phyloP scores from a whole-genome alignment of 2,113 vertebrate species.

The Pedetes capensis region DNA sequence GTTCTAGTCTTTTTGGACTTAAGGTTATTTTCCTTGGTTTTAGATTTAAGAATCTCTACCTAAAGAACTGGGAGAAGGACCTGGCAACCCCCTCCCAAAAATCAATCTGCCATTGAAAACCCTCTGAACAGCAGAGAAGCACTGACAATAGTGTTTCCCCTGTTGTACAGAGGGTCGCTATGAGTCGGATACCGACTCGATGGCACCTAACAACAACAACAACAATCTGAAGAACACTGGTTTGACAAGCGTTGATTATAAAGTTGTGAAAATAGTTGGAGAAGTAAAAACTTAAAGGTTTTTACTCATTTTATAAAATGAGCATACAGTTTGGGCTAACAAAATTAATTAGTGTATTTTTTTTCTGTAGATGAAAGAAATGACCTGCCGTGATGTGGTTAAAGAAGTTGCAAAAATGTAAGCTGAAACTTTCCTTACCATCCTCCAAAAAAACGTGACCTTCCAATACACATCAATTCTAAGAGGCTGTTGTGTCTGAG shows the following conservation, averaged over 20 bases:
- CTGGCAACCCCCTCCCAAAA: too few species aligned
- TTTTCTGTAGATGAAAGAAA: conserved; percentile 93
- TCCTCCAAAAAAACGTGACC: neutral
- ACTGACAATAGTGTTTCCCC: too few species aligned
- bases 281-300: neutral
- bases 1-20: neutral
- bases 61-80: too few species aligned
- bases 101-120: too few species aligned
- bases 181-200: too few species aligned
- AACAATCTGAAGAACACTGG: neutral
- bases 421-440: conserved; percentile 76
- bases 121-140: too few species aligned
- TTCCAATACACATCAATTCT: conserved; percentile 1
- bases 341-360: neutral
- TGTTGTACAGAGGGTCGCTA: too few species aligned
- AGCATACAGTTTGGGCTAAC: neutral
- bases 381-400: conserved; percentile 97
- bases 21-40: neutral
- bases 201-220: too few species aligned
- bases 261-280: neutral
- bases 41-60: neutral
- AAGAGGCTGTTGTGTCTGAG: neutral
- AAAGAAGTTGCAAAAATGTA: conserved; percentile 99
- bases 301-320: too few species aligned
- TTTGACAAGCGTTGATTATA: neutral